Percentiles rank a stretch among this genome's conserved stretches.
phyloP scores from a whole-genome alignment of 1,140 invertebrate species.

The Aleiodes sp. region DNA sequence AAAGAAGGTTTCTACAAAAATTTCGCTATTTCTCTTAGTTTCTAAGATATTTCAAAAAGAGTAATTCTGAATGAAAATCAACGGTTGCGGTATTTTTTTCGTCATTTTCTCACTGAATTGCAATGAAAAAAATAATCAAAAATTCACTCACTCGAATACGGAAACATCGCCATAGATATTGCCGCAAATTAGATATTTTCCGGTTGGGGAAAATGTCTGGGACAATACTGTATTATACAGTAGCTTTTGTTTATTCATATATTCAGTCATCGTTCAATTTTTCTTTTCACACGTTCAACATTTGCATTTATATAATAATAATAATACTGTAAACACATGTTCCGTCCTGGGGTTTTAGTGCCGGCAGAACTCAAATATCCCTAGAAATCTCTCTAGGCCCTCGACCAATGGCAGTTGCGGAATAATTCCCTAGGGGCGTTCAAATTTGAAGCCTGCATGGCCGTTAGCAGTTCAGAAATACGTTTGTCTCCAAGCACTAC shows the following conservation, averaged over 20 bases:
- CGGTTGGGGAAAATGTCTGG: conserved; percentile 84
- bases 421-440: not conserved
- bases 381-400: not conserved
- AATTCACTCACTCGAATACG: conserved; percentile 78
- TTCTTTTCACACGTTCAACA: not conserved
- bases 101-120: not conserved
- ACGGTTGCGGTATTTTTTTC: too few relatives aligned
- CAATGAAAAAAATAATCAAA: conserved; percentile 1
- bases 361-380: not conserved
- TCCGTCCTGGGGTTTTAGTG: too few relatives aligned
- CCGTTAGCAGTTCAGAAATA: conserved; percentile 7
- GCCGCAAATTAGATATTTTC: conserved; percentile 81
- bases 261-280: conserved; percentile 1
- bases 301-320: too few relatives aligned
- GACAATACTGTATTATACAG: conserved; percentile 82
- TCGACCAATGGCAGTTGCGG: not conserved
- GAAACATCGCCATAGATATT: conserved; percentile 87
- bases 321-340: too few relatives aligned
- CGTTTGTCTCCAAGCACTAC: not conserved
- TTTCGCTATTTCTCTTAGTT: too few relatives aligned
- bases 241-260: conserved; percentile 60
- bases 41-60: too few relatives aligned
- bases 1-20: too few relatives aligned
- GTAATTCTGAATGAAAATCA: too few relatives aligned
- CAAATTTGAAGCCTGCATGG: not conserved